Evolutionary conservation across 1,140 invertebrate genomes (phyloP).

Genomic region (Diorhabda sublineata): DNA sequence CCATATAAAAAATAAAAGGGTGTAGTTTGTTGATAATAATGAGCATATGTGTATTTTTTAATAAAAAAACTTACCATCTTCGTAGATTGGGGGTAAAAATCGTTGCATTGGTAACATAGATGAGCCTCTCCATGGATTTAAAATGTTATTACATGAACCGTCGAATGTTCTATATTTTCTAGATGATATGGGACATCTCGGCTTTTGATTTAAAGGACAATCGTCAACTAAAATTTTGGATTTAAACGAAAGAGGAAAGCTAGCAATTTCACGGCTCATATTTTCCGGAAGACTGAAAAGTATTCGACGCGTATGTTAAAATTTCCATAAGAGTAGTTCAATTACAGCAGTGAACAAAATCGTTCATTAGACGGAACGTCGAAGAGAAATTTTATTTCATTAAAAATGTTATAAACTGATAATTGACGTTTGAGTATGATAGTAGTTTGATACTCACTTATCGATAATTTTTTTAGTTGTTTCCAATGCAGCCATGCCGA

Average conservation of each 20-base stretch:
- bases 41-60: not conserved
- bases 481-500: conserved; percentile 66
- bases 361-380: no score
- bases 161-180: conserved; percentile 73
- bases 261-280: conserved; percentile 25
- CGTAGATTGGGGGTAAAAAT: conserved; percentile 76
- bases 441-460: conserved; percentile 29
- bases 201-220: conserved; percentile 59
- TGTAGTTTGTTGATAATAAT: no score
- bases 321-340: no score
- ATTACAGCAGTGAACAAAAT: no score
- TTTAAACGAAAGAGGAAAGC: conserved; percentile 19
- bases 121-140: conserved; percentile 73
- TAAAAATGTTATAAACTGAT: no score
- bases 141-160: conserved; percentile 81
- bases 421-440: no score
- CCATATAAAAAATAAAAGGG: no score
- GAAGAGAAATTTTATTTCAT: no score
- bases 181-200: conserved; percentile 57
- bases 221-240: conserved; percentile 35
- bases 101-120: conserved; percentile 77
- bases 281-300: conserved; percentile 34
- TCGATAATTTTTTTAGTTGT: conserved; percentile 52
- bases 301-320: no score
- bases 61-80: conserved; percentile 58